Percentiles rank a stretch among this genome's conserved stretches.
Evolutionary conservation across 2,797 vertebrate genomes (phyloP).

Genomic region (Anabacerthia variegaticeps): DNA sequence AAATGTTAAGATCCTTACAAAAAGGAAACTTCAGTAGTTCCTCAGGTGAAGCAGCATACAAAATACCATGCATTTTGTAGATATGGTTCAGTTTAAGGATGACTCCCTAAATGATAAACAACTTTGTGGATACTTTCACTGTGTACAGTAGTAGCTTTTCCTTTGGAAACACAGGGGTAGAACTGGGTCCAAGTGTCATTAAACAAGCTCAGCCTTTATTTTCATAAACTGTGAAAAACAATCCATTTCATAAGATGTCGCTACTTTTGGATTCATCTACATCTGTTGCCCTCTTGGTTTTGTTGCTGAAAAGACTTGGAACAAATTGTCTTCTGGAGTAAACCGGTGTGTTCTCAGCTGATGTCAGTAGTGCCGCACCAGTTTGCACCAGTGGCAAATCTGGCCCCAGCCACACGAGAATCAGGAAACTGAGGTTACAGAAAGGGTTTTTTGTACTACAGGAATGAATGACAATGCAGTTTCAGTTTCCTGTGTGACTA

Average conservation of each 20-base stretch:
- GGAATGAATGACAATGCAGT: slow-evolving; percentile 53
- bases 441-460: slow-evolving; percentile 52
- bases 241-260: not conserved
- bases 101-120: slow-evolving; percentile 12
- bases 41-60: not conserved
- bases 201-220: not conserved
- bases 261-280: not conserved
- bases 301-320: not conserved
- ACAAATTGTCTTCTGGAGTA: not conserved
- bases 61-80: not conserved
- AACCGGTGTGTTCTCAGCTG: not conserved
- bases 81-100: not conserved
- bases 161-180: not conserved
- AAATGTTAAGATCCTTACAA: not conserved
- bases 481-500: slow-evolving; percentile 58
- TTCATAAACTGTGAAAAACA: not conserved
- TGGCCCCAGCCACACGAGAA: slow-evolving; percentile 17
- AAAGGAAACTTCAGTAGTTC: not conserved
- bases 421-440: slow-evolving; percentile 66
- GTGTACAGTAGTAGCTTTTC: not conserved
- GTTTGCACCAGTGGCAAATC: slow-evolving; percentile 44
- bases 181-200: not conserved
- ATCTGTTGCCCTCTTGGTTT: not conserved
- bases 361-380: not conserved
- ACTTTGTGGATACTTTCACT: not conserved